Base-by-base conservation (phyloP, 2,888 invertebrate genomes). In the Ophion ellenae region DNA sequence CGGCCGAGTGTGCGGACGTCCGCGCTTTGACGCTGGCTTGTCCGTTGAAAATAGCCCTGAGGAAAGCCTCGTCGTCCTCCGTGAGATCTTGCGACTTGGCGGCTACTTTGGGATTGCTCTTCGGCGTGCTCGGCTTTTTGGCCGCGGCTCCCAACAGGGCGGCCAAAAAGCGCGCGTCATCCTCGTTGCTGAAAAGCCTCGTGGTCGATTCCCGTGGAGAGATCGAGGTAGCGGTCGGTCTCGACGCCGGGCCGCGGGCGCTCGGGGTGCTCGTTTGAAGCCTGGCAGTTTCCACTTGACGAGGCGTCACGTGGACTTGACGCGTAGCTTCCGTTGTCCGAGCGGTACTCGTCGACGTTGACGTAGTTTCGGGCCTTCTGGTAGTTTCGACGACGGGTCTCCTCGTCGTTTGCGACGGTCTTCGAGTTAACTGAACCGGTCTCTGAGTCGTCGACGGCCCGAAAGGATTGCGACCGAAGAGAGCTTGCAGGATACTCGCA, bases 1-100 rank as follows among this genome's bases (percentile, higher is more conserved):
- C 95, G 17, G 96, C 96, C 82, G 95, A 96, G 17, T 86, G 84
- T n/a, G 87, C 87, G 17, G 91, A 92, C 10, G 92, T 89, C 0
- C 91, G 88, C 1, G 92, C 88, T 40, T 90, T 90, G 6, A 91
- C 85, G 32, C 87, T 91, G 11, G 89, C 84, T 36, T 90, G 88
- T 32, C 92, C 90, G 66, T 75, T 89, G 64, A 93, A 84, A 81
- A 93, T 91, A 3, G 91, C 88, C 45, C 91, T 87, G 28, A 94
- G 87, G 47, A 94, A 93, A 0, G 90, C 87, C 81, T 93, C 92
- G 66, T 93, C 83, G 67, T 87, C 87, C n/a, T 47, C n/a, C 2
- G 87, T 66, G 11, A 87, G 57, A 70, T 40, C 74, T 40, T 59
- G 24, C 9, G 76, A 24, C 14, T 64, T 61, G 11, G 11, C 5